Conservation (phyloP, 2,113 vertebrate species). For the Dromas ardeola region DNA sequence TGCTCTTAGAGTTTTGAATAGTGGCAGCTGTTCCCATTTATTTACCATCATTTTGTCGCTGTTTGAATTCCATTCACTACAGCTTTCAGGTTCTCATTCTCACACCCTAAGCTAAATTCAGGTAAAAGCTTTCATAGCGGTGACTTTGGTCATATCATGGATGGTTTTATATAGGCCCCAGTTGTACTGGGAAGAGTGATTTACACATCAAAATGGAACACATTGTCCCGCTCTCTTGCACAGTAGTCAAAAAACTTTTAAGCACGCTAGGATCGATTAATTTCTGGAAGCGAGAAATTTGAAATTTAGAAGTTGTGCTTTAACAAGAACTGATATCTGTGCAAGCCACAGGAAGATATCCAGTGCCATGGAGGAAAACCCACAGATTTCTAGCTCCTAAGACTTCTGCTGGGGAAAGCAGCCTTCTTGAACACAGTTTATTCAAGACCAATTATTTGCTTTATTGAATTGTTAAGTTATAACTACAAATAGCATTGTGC, state of each 20-base stretch:
- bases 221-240: accelerated
- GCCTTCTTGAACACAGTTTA: neutral
- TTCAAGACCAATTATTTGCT: neutral
- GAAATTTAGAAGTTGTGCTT: neutral
- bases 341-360: neutral
- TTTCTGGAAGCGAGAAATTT: neutral
- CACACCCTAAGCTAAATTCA: neutral
- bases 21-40: slow-evolving; percentile 35
- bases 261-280: neutral
- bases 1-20: slow-evolving; percentile 25
- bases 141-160: neutral
- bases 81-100: slow-evolving; percentile 6
- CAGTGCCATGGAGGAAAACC: neutral
- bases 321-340: neutral
- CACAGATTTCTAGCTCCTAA: neutral
- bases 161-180: neutral
- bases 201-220: neutral
- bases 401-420: neutral
- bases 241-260: neutral
- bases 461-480: neutral
- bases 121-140: neutral
- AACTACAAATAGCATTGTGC: neutral
- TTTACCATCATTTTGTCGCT: slow-evolving; percentile 11
- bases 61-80: neutral
- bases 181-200: neutral